Conservation (phyloP, 2,113 vertebrate genomes). For the Nipponia nippon region DNA sequence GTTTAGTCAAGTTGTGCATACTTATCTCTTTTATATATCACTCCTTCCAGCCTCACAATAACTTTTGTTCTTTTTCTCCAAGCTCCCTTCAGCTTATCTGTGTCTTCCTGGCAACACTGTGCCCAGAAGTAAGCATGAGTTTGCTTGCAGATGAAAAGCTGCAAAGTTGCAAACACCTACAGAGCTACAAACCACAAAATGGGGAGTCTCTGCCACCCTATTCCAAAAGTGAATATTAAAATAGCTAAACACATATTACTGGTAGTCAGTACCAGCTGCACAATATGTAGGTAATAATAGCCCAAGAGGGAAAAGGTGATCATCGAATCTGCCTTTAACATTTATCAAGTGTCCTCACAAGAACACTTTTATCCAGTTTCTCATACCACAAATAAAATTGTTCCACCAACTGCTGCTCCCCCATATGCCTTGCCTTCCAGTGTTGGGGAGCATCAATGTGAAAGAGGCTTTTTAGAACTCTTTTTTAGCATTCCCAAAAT, state of each 20-base stretch:
- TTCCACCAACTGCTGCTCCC: constrained; percentile 10
- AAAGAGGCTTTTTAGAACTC: constrained; percentile 20
- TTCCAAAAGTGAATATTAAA: background rate
- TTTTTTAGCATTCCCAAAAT: constrained; percentile 47
- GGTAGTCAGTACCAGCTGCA: background rate
- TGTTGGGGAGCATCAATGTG: constrained; percentile 33
- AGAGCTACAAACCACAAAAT: background rate
- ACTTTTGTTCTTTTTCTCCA: constrained; percentile 12
- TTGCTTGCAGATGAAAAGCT: background rate
- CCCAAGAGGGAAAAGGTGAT: background rate
- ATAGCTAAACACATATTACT: background rate
- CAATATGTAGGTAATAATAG: background rate
- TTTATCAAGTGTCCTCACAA: background rate
- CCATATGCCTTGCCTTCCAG: constrained; percentile 22
- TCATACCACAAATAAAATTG: constrained; percentile 3
- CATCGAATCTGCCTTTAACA: background rate
- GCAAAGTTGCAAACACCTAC: background rate
- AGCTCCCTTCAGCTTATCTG: background rate
- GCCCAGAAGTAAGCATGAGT: background rate
- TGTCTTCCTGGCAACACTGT: background rate
- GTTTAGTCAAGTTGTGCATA: constrained; percentile 36
- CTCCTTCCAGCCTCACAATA: background rate
- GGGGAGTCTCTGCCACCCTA: background rate
- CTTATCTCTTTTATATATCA: constrained; percentile 44
- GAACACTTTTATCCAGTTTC: constrained; percentile 12